phyloP scores from a whole-genome alignment of 2,888 invertebrate species.

The Nomada ruficornis region DNA sequence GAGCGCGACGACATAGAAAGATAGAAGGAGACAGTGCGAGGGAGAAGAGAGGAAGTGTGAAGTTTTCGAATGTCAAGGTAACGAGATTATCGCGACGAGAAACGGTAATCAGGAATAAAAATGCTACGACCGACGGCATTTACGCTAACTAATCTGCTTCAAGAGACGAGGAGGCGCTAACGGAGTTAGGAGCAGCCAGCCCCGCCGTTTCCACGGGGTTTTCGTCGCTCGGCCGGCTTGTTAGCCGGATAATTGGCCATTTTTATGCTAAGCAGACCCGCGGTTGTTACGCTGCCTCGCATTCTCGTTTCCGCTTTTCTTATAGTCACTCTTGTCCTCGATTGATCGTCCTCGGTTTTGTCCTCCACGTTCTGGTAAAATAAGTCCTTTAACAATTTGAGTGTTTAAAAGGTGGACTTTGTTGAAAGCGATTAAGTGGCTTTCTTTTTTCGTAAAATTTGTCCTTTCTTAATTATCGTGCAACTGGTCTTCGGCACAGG shows the following conservation, averaged over 20 bases:
- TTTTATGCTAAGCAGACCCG: slow-evolving; percentile 80
- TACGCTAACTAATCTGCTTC: slow-evolving; percentile 83
- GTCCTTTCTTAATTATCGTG: too few species aligned
- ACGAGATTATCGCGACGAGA: slow-evolving; percentile 79
- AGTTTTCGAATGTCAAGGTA: slow-evolving; percentile 75
- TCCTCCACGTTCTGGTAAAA: not conserved
- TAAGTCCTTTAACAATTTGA: not conserved
- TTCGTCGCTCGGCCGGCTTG: slow-evolving; percentile 73
- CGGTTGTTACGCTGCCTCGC: slow-evolving; percentile 57
- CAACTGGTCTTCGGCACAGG: too few species aligned
- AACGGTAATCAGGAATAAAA: slow-evolving; percentile 82
- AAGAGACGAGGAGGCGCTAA: slow-evolving; percentile 73
- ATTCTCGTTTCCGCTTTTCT: slow-evolving; percentile 58
- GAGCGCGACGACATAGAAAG: slow-evolving; percentile 9
- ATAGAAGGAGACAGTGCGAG: not conserved
- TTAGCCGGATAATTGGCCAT: slow-evolving; percentile 81
- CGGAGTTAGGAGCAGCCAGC: slow-evolving; percentile 71
- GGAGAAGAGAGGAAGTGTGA: slow-evolving; percentile 38
- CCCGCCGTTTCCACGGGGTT: slow-evolving; percentile 41
- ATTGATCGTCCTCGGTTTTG: slow-evolving; percentile 39
- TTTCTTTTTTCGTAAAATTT: too few species aligned
- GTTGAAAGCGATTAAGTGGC: too few species aligned
- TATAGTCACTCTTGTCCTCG: slow-evolving; percentile 35
- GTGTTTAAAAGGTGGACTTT: not conserved
- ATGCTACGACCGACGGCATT: slow-evolving; percentile 81